Evolutionary conservation across 2,113 vertebrate genomes (phyloP).

Genomic region (Pollachius pollachius): DNA sequence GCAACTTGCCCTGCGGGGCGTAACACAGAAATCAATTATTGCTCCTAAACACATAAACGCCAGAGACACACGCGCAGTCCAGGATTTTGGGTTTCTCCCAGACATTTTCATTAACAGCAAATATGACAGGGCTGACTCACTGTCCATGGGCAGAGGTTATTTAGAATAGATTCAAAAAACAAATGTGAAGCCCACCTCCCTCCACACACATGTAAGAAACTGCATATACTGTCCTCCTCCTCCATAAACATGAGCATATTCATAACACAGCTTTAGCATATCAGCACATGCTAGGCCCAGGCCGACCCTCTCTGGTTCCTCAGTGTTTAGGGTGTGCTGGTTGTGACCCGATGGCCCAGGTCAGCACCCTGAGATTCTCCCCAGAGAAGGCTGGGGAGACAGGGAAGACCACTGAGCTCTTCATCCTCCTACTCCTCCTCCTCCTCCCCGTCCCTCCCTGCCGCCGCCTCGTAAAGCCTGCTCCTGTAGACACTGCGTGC

Average conservation of each 20-base stretch:
- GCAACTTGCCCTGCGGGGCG: slow-evolving; percentile 59
- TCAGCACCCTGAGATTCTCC: background rate
- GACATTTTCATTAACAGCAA: slow-evolving; percentile 50
- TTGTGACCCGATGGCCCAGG: background rate
- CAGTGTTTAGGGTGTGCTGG: too few species aligned
- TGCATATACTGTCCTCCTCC: too few species aligned
- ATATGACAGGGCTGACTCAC: slow-evolving; percentile 11
- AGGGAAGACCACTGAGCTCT: slow-evolving; percentile 34
- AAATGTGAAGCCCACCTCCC: too few species aligned
- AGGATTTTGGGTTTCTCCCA: slow-evolving; percentile 40
- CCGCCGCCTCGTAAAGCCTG: slow-evolving; percentile 52
- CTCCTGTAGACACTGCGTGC: slow-evolving; percentile 65
- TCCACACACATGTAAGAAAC: too few species aligned
- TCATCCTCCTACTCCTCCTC: slow-evolving; percentile 28
- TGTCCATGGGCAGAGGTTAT: background rate
- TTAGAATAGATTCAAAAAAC: background rate
- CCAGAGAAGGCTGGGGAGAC: background rate
- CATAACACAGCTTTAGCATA: too few species aligned
- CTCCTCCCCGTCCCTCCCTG: slow-evolving; percentile 17
- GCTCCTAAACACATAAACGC: slow-evolving; percentile 66
- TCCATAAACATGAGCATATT: too few species aligned
- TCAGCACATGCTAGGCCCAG: too few species aligned
- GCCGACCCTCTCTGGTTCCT: too few species aligned
- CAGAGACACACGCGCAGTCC: slow-evolving; percentile 48
- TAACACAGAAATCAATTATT: slow-evolving; percentile 74